Base-by-base conservation (phyloP, 92 coral and sea anemone genomes). In the Porites lobata region DNA sequence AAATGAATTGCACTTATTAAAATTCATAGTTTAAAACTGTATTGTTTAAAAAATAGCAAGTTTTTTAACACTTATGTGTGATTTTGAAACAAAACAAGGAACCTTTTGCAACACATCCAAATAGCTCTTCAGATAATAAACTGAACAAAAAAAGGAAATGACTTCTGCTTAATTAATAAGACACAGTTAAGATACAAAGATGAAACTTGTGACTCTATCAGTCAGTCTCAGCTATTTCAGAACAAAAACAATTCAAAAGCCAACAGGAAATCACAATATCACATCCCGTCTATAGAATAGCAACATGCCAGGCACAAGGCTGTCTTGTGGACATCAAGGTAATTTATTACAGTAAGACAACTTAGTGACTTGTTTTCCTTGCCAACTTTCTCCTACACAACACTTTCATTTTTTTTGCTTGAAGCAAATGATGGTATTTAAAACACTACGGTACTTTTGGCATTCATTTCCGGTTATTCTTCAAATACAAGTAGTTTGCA, bases 11-110 rank as follows among this genome's bases (percentile, higher is more conserved):
- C 87, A 63, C 71, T 57, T 1, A 84, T 84, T 73, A 84, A 63
- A 13, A 84, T 84, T 84, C 73, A 84, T 51, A 18, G 15, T 24
- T 84, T 84, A 80, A 61, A 52, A 74, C 6, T 73, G 87, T 56
- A 84, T 84, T 84, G 87, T 84, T 54, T 84, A 18, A 63, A 65
- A 62, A 72, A 21, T 17, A 22, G 3, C 43, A 64, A 50, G 51
- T 84, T 72, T 84, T 84, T 63, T 69, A 29, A 72, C 72, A 72
- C 72, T 10, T 61, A 29, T 8, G 80, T 84, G 81, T 47, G 81
- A 84, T 59, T 38, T 50, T 63, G 62, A 7, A 22, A 75, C 22
- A 75, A 5, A 62, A 50, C 22, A 63, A 73, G 64, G 54, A 5
- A 62, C 12, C 3, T 73, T 84, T 74, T 62, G 63, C 75, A 58